Conservation (phyloP, 2,797 vertebrate genomes). For the Distichodus sexfasciatus region DNA sequence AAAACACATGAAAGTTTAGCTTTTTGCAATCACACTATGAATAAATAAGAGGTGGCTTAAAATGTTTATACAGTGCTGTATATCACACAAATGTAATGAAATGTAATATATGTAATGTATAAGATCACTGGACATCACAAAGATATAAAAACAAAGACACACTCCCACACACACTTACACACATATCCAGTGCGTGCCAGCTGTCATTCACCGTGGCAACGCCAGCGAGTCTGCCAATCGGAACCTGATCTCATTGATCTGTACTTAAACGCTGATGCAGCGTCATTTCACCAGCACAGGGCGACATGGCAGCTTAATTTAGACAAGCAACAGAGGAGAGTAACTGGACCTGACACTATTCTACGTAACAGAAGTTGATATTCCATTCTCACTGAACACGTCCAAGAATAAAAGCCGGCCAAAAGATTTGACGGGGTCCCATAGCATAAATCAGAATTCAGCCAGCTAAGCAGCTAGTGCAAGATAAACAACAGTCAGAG, state of each 20-base stretch:
- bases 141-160: not conserved
- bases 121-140: too few relatives aligned
- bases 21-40: too few relatives aligned
- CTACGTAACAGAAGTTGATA: slow-evolving; percentile 34
- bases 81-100: too few relatives aligned
- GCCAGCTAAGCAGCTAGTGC: not conserved
- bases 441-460: slow-evolving; percentile 33
- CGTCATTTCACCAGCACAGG: not conserved
- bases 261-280: not conserved
- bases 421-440: slow-evolving; percentile 9
- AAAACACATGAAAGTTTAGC: too few relatives aligned
- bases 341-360: slow-evolving; percentile 8
- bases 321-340: slow-evolving; percentile 14
- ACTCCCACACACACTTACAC: not conserved
- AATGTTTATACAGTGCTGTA: too few relatives aligned
- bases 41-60: too few relatives aligned
- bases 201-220: slow-evolving; percentile 5
- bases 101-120: too few relatives aligned
- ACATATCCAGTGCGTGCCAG: not conserved
- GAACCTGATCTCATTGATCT: slow-evolving; percentile 1
- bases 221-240: not conserved
- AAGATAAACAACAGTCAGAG: too few relatives aligned
- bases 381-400: slow-evolving; percentile 30
- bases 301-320: slow-evolving; percentile 31
- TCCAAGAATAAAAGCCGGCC: slow-evolving; percentile 20